phyloP scores from a whole-genome alignment of 2,113 vertebrate genomes.

The Brachypodius melanocephalos region DNA sequence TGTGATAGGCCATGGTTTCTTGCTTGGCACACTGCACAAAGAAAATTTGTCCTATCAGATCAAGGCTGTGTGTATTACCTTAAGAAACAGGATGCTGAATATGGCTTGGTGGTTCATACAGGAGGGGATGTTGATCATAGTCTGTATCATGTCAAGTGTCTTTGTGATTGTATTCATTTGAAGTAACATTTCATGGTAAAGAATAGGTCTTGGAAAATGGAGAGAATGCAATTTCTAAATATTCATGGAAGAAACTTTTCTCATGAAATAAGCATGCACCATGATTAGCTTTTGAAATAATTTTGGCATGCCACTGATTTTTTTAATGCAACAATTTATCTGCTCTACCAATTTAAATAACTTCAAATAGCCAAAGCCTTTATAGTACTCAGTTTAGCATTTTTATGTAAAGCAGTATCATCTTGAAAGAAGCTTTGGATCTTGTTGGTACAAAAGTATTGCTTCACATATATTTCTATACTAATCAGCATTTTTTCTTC shows the following conservation, averaged over 20 bases:
- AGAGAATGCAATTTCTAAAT: not conserved
- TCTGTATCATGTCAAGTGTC: not conserved
- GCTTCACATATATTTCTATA: not conserved
- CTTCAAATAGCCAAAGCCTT: not conserved
- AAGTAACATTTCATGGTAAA: not conserved
- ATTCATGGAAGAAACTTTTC: not conserved
- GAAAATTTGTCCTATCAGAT: not conserved
- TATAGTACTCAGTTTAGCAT: not conserved
- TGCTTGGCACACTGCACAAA: not conserved
- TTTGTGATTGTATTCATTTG: not conserved
- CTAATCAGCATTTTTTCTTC: not conserved
- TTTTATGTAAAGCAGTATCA: not conserved
- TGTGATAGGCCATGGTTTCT: not conserved
- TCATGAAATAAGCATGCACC: not conserved
- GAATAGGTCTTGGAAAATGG: not conserved
- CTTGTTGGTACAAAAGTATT: not conserved
- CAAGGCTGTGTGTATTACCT: not conserved
- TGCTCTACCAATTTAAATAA: not conserved
- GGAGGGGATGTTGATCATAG: not conserved
- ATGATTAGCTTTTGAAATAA: not conserved
- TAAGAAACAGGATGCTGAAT: not conserved
- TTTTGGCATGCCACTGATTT: not conserved
- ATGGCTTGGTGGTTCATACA: not conserved
- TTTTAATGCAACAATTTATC: not conserved
- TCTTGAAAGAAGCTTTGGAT: not conserved